Conservation (phyloP, 2,113 vertebrate genomes). For the Litocranius walleri region DNA sequence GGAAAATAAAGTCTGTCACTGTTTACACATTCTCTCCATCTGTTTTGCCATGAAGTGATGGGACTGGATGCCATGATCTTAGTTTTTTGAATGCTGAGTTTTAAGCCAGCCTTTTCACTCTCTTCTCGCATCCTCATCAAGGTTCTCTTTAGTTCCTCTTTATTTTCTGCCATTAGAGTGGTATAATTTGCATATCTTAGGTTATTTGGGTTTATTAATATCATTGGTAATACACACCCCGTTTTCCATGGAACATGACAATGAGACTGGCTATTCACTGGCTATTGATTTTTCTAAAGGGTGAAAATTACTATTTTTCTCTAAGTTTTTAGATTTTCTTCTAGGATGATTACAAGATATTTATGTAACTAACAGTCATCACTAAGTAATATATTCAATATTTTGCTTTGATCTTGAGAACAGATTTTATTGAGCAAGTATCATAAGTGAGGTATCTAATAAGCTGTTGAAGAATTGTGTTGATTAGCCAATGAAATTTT, state of each 20-base stretch:
- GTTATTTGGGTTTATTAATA: not conserved
- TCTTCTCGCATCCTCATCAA: too few relatives aligned
- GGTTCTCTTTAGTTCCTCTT: too few relatives aligned
- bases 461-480: not conserved
- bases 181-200: not conserved
- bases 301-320: not conserved
- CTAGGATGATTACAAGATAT: not conserved
- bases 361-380: not conserved
- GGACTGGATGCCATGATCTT: too few relatives aligned
- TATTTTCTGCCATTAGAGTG: too few relatives aligned
- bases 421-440: not conserved
- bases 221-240: not conserved
- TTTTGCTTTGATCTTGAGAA: not conserved
- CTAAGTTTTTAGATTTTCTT: not conserved
- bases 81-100: too few relatives aligned
- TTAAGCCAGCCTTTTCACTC: too few relatives aligned
- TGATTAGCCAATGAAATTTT: not conserved
- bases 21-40: too few relatives aligned
- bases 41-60: too few relatives aligned
- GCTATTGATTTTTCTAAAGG: not conserved
- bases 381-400: not conserved
- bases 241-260: not conserved
- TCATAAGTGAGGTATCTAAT: not conserved
- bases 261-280: not conserved
- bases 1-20: too few relatives aligned